phyloP scores from a whole-genome alignment of 2,888 invertebrate species.

The Ophioninae sp. region DNA sequence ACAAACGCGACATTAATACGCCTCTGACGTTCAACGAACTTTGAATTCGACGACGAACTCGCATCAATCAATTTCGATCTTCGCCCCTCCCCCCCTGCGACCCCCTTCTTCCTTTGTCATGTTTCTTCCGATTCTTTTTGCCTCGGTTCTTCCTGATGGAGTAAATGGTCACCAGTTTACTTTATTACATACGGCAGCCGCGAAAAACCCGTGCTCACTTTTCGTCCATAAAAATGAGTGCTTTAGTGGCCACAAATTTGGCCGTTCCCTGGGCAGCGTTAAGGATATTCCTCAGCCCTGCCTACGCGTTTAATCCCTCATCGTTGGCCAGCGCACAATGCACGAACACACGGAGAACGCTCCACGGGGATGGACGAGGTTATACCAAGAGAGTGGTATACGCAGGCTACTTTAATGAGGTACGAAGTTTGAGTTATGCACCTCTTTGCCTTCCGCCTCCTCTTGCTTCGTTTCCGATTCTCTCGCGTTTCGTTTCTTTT shows the following conservation, averaged over 20 bases:
- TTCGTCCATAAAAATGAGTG: slow-evolving; percentile 76
- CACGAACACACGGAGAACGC: slow-evolving; percentile 19
- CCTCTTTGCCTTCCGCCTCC: slow-evolving; percentile 67
- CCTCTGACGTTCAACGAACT: not conserved
- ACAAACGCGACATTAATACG: slow-evolving; percentile 11
- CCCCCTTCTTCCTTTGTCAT: no score
- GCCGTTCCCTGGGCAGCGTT: slow-evolving; percentile 65
- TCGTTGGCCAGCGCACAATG: slow-evolving; percentile 50
- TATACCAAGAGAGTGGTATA: slow-evolving; percentile 60
- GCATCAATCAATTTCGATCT: not conserved
- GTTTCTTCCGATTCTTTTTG: not conserved
- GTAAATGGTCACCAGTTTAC: slow-evolving; percentile 74
- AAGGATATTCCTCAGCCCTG: slow-evolving; percentile 58
- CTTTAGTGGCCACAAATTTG: slow-evolving; percentile 80
- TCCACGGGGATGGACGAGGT: slow-evolving; percentile 32
- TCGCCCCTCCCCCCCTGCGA: no score
- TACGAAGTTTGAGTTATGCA: slow-evolving; percentile 78
- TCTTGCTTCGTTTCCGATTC: slow-evolving; percentile 60
- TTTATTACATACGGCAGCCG: slow-evolving; percentile 65
- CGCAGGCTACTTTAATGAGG: slow-evolving; percentile 76
- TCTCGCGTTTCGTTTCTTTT: slow-evolving; percentile 44
- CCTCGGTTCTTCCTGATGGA: slow-evolving; percentile 22
- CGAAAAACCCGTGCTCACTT: slow-evolving; percentile 77
- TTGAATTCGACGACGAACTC: not conserved
- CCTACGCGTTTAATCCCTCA: slow-evolving; percentile 69